Percentiles rank a stretch among this genome's conserved stretches.
Evolutionary conservation across 35 echinoderm and acorn worm species (phyloP).

Genomic region (Patiria miniata): DNA sequence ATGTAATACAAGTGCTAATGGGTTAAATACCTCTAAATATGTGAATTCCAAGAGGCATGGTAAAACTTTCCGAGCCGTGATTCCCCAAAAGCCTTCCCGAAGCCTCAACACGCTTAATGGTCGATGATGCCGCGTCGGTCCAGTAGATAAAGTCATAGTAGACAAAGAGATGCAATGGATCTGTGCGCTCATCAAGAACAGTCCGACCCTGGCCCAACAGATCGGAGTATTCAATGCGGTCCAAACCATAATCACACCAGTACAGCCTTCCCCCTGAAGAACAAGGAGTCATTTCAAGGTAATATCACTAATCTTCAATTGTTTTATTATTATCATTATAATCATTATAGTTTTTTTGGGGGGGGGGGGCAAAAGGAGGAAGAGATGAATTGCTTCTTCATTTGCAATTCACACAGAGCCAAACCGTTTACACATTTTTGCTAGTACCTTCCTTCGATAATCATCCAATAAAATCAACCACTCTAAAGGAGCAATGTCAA

Average conservation of each 20-base stretch:
- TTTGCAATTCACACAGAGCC: too few species aligned
- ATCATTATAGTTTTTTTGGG: too few species aligned
- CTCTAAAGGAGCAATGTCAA: too few species aligned
- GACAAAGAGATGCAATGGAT: constrained; percentile 14
- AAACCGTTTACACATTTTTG: too few species aligned
- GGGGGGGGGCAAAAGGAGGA: too few species aligned
- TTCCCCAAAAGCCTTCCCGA: background rate
- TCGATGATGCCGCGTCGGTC: constrained; percentile 12
- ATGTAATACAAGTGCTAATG: too few species aligned
- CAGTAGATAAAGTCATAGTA: constrained; percentile 14
- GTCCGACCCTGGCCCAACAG: constrained; percentile 30
- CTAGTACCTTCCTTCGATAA: too few species aligned
- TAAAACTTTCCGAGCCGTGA: background rate
- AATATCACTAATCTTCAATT: too few species aligned
- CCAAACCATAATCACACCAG: constrained; percentile 53
- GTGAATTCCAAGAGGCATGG: background rate
- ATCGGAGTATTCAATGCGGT: constrained; percentile 42
- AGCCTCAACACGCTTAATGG: background rate
- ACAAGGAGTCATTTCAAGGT: background rate
- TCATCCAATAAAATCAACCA: too few species aligned
- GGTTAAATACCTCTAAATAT: background rate
- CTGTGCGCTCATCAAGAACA: background rate
- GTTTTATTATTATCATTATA: too few species aligned
- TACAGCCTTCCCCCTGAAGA: constrained; percentile 27
- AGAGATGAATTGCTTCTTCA: too few species aligned